phyloP scores from a whole-genome alignment of 35 echinoderm and acorn worm genomes.

The Apostichopus californicus region DNA sequence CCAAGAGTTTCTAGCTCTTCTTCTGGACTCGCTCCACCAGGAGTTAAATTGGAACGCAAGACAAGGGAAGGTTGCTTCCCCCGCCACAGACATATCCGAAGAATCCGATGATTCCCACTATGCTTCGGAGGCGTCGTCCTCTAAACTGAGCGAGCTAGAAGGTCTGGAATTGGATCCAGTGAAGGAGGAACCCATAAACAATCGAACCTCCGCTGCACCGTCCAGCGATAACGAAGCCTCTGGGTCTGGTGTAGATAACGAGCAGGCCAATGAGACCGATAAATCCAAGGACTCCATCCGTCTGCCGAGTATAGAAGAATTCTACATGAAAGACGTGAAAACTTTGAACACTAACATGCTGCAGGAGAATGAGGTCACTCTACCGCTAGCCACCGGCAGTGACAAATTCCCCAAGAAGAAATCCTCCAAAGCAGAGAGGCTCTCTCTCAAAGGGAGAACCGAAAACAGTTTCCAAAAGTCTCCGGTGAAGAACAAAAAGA shows the following conservation, averaged over 20 bases:
- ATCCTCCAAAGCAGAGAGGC: slow-evolving; percentile 50
- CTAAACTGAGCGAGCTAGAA: slow-evolving; percentile 93
- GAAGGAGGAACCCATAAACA: slow-evolving; percentile 76
- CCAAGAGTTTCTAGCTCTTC: slow-evolving; percentile 94
- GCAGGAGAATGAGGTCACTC: slow-evolving; percentile 75
- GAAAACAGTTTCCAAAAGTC: slow-evolving; percentile 69
- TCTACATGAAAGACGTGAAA: slow-evolving; percentile 99
- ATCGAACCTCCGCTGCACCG: not conserved
- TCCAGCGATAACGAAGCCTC: slow-evolving; percentile 26
- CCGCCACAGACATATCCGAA: slow-evolving; percentile 79
- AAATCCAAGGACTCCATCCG: slow-evolving; percentile 41
- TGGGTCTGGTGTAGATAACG: not conserved
- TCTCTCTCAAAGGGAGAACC: slow-evolving; percentile 69
- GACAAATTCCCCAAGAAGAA: slow-evolving; percentile 92
- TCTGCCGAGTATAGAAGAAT: slow-evolving; percentile 91
- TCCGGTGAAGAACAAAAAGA: slow-evolving; percentile 86
- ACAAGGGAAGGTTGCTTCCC: slow-evolving; percentile 66
- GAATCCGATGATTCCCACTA: slow-evolving; percentile 97
- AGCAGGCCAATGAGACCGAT: not conserved
- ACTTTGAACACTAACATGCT: slow-evolving; percentile 97
- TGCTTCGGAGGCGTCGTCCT: slow-evolving; percentile 87
- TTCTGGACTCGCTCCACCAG: slow-evolving; percentile 91
- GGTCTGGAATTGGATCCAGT: slow-evolving; percentile 81
- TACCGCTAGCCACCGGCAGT: slow-evolving; percentile 72
- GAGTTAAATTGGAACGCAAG: slow-evolving; percentile 83